phyloP scores from a whole-genome alignment of 2,888 invertebrate genomes.

The Rhodophaea formosa region DNA sequence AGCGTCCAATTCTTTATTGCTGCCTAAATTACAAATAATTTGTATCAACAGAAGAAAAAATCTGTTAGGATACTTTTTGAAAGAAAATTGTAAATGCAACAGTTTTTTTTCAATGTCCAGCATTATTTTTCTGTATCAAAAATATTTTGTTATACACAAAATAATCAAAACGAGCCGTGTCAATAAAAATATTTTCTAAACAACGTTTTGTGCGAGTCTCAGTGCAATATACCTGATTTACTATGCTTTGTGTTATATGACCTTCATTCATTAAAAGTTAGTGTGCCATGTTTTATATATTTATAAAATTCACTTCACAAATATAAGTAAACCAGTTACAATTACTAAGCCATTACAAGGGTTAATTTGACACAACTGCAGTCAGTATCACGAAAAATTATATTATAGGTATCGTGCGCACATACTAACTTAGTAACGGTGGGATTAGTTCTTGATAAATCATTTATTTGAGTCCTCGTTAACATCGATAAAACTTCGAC shows the following conservation, averaged over 20 bases:
- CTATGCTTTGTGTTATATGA: no score
- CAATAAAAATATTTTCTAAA: background rate
- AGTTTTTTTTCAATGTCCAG: slow-evolving; percentile 3
- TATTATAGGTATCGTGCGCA: background rate
- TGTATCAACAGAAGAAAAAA: background rate
- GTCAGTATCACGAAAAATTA: background rate
- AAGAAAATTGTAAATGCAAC: background rate
- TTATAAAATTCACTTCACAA: background rate
- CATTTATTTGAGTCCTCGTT: no score
- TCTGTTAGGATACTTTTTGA: no score
- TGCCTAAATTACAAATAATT: slow-evolving; percentile 27
- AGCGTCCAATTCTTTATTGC: slow-evolving; percentile 41
- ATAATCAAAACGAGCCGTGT: background rate
- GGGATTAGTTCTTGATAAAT: no score
- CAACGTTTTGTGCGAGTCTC: no score
- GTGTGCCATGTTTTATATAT: no score
- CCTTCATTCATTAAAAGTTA: no score
- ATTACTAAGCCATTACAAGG: background rate
- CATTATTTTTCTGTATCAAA: slow-evolving; percentile 5
- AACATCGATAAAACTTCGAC: no score
- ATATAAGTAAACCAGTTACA: background rate
- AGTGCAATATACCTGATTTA: background rate
- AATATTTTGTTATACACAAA: background rate
- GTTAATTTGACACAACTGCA: background rate
- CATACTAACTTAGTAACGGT: background rate